Percentiles rank a stretch among this genome's conserved stretches.
These are phyloP conservation scores for Physella acuta DNA, from an alignment of 1,140 invertebrate genomes.

Conservation along the genomic window DNA sequence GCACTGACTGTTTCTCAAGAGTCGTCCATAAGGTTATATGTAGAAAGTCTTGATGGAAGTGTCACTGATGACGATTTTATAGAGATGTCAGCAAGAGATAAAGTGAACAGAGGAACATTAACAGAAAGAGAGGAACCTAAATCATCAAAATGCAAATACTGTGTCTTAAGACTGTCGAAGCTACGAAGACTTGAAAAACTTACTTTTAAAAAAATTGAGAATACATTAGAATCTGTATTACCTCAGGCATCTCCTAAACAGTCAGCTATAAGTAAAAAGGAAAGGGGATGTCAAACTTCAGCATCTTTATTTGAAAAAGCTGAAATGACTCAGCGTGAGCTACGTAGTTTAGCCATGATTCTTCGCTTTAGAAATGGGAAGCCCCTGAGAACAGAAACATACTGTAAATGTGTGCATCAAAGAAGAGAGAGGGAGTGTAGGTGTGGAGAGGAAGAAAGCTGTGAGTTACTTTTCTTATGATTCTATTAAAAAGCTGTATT, in stretches of 20 bases:
- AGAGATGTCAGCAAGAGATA: background rate
- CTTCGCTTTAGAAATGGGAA: constrained; percentile 9
- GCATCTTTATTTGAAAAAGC: constrained; percentile 13
- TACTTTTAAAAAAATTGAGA: background rate
- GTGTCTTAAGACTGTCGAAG: constrained; percentile 9
- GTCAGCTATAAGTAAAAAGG: background rate
- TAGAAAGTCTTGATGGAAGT: too few species aligned
- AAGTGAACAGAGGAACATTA: constrained; percentile 1
- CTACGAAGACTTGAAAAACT: constrained; percentile 17
- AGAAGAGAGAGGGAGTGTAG: constrained; percentile 14
- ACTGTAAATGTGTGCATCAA: constrained; percentile 20
- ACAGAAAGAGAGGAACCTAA: constrained; percentile 1
- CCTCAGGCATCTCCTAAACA: background rate
- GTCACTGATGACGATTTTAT: background rate
- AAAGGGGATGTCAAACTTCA: constrained; percentile 16
- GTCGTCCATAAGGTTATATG: too few species aligned
- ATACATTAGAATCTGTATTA: background rate
- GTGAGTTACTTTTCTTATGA: constrained; percentile 3
- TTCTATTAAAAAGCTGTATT: too few species aligned
- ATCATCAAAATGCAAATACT: constrained; percentile 12
- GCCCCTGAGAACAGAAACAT: constrained; percentile 11
- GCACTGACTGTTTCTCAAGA: too few species aligned
- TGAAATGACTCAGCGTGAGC: constrained; percentile 18
- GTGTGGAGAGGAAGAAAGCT: constrained; percentile 26
- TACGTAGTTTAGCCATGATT: constrained; percentile 10